A percentile compares a stretch with the other conserved stretches of the same genome.
phyloP scores from a whole-genome alignment of 92 coral and sea anemone genomes.

The Porites cylindrica region DNA sequence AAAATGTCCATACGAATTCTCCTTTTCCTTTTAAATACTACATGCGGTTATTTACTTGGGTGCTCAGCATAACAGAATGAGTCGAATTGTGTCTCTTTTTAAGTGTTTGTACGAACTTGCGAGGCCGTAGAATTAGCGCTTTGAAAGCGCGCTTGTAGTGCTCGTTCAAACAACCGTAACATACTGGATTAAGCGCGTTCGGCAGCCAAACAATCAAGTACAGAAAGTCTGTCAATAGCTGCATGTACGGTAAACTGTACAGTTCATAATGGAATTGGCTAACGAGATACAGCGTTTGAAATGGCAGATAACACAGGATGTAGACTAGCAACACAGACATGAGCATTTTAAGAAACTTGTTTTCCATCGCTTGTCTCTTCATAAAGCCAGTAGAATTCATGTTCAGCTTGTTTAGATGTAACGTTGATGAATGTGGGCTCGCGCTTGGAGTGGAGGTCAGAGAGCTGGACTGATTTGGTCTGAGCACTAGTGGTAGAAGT shows the following conservation, averaged over 20 bases:
- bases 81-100: neutral
- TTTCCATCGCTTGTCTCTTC: conserved; percentile 73
- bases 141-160: conserved; percentile 80
- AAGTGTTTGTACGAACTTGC: conserved; percentile 29
- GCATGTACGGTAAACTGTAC: conserved; percentile 6
- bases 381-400: conserved; percentile 62
- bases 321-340: conserved; percentile 74
- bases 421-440: conserved; percentile 72
- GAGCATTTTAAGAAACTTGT: conserved; percentile 80
- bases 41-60: neutral
- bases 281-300: conserved; percentile 67
- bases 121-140: conserved; percentile 50
- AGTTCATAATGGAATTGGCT: conserved; percentile 32
- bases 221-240: conserved; percentile 41
- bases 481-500: conserved; percentile 68
- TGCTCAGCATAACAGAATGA: neutral
- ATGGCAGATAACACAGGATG: conserved; percentile 80
- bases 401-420: conserved; percentile 56
- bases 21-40: neutral
- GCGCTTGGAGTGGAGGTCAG: conserved; percentile 67
- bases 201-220: conserved; percentile 83
- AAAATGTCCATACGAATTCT: no score
- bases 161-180: conserved; percentile 84
- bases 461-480: conserved; percentile 67
- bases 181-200: conserved; percentile 77